phyloP scores from a whole-genome alignment of 1,140 invertebrate species.

The Drosophila repletoides region DNA sequence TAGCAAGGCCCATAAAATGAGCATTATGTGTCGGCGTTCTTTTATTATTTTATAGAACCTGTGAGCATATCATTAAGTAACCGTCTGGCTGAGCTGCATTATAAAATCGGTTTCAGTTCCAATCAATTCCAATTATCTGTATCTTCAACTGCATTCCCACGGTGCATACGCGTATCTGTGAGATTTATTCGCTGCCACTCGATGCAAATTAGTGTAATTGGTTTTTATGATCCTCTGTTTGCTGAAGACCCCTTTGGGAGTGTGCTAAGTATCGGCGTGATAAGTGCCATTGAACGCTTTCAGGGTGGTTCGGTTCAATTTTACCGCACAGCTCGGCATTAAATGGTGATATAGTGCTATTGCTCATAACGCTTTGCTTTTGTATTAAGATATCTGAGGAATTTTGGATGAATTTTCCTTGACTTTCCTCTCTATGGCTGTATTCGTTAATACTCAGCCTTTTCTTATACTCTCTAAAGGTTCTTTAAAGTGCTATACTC shows the following conservation, averaged over 20 bases:
- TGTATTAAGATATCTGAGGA: too few relatives aligned
- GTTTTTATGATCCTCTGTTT: conserved; percentile 53
- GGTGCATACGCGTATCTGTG: conserved; percentile 35
- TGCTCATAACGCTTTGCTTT: not conserved
- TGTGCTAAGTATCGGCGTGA: not conserved
- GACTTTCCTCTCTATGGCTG: too few relatives aligned
- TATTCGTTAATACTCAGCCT: too few relatives aligned
- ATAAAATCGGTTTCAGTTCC: too few relatives aligned
- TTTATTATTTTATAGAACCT: conserved; percentile 9
- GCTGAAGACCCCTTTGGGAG: not conserved
- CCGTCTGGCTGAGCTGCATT: too few relatives aligned
- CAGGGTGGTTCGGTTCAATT: not conserved
- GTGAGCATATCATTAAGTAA: conserved; percentile 34
- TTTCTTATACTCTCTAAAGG: too few relatives aligned
- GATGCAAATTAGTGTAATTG: conserved; percentile 67
- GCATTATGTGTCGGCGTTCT: conserved; percentile 6
- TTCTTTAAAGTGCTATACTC: too few relatives aligned
- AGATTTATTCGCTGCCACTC: conserved; percentile 44
- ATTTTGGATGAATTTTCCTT: too few relatives aligned
- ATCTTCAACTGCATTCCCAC: conserved; percentile 58
- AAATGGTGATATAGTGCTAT: not conserved
- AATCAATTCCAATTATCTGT: too few relatives aligned
- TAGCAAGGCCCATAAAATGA: conserved; percentile 14
- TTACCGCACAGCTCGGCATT: not conserved
- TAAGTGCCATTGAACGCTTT: conserved; percentile 12